Base-by-base conservation (phyloP, 30 jellyfish, hydroid and myxozoan genomes). In the Aurelia aurita region DNA sequence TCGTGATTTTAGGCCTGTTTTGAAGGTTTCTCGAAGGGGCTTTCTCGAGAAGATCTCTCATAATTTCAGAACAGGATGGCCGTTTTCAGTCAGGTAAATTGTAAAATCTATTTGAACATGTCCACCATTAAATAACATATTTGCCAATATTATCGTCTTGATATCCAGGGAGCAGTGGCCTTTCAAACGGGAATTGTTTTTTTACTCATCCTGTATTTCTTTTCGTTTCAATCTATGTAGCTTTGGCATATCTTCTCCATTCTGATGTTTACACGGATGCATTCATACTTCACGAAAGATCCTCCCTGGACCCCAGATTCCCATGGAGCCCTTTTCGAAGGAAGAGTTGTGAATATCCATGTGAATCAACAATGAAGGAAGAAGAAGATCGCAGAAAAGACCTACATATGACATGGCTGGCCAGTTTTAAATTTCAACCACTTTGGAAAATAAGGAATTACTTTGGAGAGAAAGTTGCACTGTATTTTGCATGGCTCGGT, bases 401-500 rank as follows among this genome's bases (percentile, higher is more conserved):
- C 10, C 76, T 92, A 19, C 91, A 92, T 58, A 87, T 71, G 67
- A 87, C 98, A 7, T 92, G 98, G 98, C 87, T 92, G 53, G 86
- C 91, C 5, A 69, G 64, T 67, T 92, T 72, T 75, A 87, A 87
- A 51, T 92, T 87, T 64, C 98, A 92, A 81, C 98, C 98, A 5
- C 83, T 92, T 13, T 82, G 96, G 96, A 92, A 92, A 69, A 77
- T 92, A n/a, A 64, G 97, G 53, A 84, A 92, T 75, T 92, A 92
- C 74, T 92, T 65, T 82, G 98, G 98, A 22, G 98, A 92, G 79
- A 87, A 92, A 69, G 80, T 92, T 43, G 98, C 95, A 12, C 89
- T 92, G 23, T 92, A 92, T 46, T 92, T 92, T 82, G 97, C 97
- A 15, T 92, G 98, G 98, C 93, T 87, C 19, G 98, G 98, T 92